A percentile compares a stretch with the other conserved stretches of the same genome.
Conservation (phyloP, 2,888 invertebrate species). For the Tenthredo scrophulariae region DNA sequence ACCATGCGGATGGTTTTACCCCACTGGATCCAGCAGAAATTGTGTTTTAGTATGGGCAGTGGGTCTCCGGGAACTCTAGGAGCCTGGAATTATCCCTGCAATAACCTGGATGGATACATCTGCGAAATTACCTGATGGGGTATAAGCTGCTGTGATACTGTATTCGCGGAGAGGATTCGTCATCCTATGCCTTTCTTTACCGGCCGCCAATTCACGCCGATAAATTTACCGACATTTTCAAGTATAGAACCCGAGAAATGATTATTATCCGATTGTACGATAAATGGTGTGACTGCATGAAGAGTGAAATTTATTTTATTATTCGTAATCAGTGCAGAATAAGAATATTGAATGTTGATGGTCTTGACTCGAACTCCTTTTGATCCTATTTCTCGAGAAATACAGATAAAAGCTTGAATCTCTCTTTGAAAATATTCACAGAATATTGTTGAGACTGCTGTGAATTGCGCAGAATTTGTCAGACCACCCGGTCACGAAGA, state of each 20-base stretch:
- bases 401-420: too few species aligned
- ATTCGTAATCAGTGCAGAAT: not conserved
- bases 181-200: not conserved
- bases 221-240: not conserved
- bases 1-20: not conserved
- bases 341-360: not conserved
- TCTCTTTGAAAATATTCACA: too few species aligned
- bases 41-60: not conserved
- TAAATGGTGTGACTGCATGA: not conserved
- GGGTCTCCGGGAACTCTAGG: not conserved
- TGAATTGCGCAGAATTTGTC: too few species aligned
- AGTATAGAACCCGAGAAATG: not conserved
- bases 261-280: not conserved
- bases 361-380: too few species aligned
- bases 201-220: not conserved
- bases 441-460: too few species aligned
- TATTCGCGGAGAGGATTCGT: not conserved
- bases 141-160: not conserved
- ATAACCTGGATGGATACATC: not conserved
- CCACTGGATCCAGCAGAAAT: not conserved
- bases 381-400: too few species aligned
- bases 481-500: too few species aligned
- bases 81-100: not conserved
- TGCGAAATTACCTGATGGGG: not conserved
- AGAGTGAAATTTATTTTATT: not conserved